Evolutionary conservation across 2,797 vertebrate species (phyloP), one percentile per base, ranked within the genome.

Genomic region (Myotis pilosus): DNA sequence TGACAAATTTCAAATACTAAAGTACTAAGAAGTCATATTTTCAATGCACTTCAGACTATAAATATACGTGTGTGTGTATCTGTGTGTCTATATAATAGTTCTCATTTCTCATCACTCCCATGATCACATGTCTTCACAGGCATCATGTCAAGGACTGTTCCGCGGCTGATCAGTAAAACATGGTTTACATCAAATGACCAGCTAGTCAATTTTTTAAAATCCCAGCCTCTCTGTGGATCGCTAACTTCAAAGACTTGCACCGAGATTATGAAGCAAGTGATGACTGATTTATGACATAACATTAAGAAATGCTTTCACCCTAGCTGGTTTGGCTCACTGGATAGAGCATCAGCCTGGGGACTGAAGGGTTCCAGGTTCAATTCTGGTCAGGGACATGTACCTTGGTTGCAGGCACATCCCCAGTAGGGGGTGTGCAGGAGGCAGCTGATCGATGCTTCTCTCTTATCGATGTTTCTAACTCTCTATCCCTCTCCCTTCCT

Each of bases 101-200:
- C 94, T 94, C 72, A 57, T 79, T 93, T 96, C 95, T 86, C 97
- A 60, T 82, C 92, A 92, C 95, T 96, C 64, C 95, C 92, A 92
- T 95, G 96, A 97, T 68, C 74, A 97, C 97, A 98, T 97, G 97
- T 95, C 97, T 97, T 44, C 66, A 60, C 88, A 93, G 3, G 5
- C 69, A 93, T 94, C 82, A 96, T 97, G 98, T 92, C 97, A 98
- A 98, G 98, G 94, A 96, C 71, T 87, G 94, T 97, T 98, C 98
- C 96, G 97, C 93, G 97, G 89, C 95, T 69, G 98, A 99, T 99
- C 99, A 97, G 99, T 99, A 98, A 97, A 98, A 98, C 92, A 96
- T 96, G 95, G 97, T 98, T 98, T 97, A 96, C 98, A 95, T 97
- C 96, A 97, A 97, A 97, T 93, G 94, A 95, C 92, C 96, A 94